A percentile compares a stretch with the other conserved stretches of the same genome.
These are phyloP conservation scores for Orcinus orca DNA, from an alignment of 2,113 vertebrate genomes.

Conservation along the genomic window DNA sequence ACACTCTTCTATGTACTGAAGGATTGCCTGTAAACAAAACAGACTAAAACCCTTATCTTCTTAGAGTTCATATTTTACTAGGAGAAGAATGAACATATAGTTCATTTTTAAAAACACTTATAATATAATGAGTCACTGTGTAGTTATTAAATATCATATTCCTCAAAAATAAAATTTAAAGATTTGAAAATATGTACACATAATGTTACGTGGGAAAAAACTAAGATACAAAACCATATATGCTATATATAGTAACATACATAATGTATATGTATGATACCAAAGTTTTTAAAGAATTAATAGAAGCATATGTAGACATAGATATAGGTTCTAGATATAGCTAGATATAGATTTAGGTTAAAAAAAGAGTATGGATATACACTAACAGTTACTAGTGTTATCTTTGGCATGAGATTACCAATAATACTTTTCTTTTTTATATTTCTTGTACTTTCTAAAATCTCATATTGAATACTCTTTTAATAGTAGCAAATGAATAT, in stretches of 20 bases:
- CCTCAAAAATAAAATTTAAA: background rate
- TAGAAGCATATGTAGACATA: background rate
- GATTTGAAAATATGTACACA: background rate
- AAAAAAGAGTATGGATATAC: background rate
- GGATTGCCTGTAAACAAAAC: background rate
- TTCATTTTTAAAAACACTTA: background rate
- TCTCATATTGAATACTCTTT: background rate
- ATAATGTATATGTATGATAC: background rate
- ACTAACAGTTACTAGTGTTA: background rate
- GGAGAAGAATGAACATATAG: background rate
- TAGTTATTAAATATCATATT: background rate
- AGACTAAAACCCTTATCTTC: background rate
- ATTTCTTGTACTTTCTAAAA: background rate
- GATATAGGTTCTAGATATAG: background rate
- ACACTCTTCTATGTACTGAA: background rate
- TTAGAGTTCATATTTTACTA: background rate
- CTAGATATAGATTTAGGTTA: background rate
- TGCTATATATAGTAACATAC: too few species aligned
- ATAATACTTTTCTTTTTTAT: background rate
- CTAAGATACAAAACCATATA: background rate
- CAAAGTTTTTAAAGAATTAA: background rate
- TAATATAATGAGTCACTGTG: background rate
- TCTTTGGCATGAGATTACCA: background rate
- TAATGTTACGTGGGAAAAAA: background rate
- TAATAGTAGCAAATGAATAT: background rate